Percentiles rank a stretch among this genome's conserved stretches.
Evolutionary conservation across 2,113 vertebrate genomes (phyloP).

Genomic region (Clarias batrachus): DNA sequence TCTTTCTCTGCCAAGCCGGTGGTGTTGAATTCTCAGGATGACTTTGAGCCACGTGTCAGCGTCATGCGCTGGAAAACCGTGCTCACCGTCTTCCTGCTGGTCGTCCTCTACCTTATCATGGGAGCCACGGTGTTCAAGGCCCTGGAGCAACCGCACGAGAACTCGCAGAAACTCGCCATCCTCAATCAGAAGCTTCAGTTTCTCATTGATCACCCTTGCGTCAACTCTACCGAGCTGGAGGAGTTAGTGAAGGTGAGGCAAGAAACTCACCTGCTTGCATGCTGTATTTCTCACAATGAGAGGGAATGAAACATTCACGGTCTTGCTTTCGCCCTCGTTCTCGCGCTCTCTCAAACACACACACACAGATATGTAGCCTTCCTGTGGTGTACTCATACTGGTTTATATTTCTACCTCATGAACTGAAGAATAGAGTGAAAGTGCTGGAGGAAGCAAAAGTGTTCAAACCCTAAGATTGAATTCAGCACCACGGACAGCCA

Average conservation of each 20-base stretch:
- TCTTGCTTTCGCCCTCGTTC: background rate
- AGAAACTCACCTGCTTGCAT: constrained; percentile 8
- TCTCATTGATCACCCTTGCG: constrained; percentile 83
- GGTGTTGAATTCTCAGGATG: constrained; percentile 79
- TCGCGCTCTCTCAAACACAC: too few relatives aligned
- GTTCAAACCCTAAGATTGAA: background rate
- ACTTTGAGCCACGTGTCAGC: constrained; percentile 82
- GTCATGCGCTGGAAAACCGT: constrained; percentile 99
- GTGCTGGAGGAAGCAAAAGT: background rate
- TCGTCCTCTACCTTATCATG: constrained; percentile 93
- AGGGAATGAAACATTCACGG: constrained; percentile 2
- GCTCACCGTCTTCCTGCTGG: constrained; percentile 93
- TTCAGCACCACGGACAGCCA: constrained; percentile 19
- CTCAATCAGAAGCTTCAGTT: constrained; percentile 88
- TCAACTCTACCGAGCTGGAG: constrained; percentile 91
- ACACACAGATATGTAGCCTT: background rate
- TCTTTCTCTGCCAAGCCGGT: constrained; percentile 91
- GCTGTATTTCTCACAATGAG: background rate
- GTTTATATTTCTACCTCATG: background rate
- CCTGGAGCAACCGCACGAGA: constrained; percentile 93
- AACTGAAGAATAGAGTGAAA: background rate
- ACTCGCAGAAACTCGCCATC: constrained; percentile 84
- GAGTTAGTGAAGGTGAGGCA: constrained; percentile 87
- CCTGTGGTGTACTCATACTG: background rate
- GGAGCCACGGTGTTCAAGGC: constrained; percentile 95